phyloP scores from a whole-genome alignment of 2,797 vertebrate genomes.

The Austrolebias charrua region DNA sequence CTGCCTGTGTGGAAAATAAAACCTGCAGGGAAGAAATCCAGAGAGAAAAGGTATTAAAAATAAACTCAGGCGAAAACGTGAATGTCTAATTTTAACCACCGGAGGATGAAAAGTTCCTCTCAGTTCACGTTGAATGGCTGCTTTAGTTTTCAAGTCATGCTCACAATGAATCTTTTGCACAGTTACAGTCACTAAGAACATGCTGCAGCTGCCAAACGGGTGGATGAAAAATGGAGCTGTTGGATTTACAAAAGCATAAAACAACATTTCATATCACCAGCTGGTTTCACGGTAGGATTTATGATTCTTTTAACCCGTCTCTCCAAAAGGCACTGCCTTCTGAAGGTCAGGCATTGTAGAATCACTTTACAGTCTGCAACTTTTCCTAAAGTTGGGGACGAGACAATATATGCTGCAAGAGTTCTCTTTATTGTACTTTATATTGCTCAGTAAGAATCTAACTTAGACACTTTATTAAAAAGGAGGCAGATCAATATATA shows the following conservation, averaged over 20 bases:
- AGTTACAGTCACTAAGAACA: constrained; percentile 61
- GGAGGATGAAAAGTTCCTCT: constrained; percentile 22
- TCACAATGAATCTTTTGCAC: constrained; percentile 59
- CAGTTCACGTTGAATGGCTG: constrained; percentile 26
- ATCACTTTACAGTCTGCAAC: constrained; percentile 26
- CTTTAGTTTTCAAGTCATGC: constrained; percentile 65
- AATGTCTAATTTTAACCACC: constrained; percentile 37
- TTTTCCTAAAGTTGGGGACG: constrained; percentile 15
- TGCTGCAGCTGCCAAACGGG: constrained; percentile 48
- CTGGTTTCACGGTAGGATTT: constrained; percentile 61
- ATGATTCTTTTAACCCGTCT: constrained; percentile 64
- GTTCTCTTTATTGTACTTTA: not conserved
- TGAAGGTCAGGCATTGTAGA: constrained; percentile 44
- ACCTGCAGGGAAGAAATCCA: not conserved
- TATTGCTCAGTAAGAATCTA: not conserved
- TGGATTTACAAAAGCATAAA: constrained; percentile 65
- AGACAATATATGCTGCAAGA: constrained; percentile 2
- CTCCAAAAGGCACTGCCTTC: constrained; percentile 44
- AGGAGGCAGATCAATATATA: not conserved
- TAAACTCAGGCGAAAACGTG: constrained; percentile 9
- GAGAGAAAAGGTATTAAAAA: constrained; percentile 4
- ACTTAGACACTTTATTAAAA: constrained; percentile 5
- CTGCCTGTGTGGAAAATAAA: not conserved
- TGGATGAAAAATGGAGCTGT: constrained; percentile 62
- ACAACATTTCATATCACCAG: constrained; percentile 64